Conservation (phyloP, 1,140 invertebrate genomes). For the Drosophila pachea region DNA sequence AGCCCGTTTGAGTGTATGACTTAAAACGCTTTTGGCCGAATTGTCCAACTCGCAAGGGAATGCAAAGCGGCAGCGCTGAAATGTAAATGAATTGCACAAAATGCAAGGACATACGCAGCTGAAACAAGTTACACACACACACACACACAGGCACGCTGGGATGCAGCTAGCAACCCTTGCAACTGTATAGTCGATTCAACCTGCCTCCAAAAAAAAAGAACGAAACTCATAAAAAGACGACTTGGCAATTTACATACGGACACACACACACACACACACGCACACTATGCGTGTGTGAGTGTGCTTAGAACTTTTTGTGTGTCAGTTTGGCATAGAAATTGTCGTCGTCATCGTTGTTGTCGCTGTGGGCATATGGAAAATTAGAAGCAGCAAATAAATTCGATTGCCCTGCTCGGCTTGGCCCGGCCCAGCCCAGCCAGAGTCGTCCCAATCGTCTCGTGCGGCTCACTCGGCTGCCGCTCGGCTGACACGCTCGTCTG, state of each 20-base stretch:
- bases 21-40: constrained; percentile 52
- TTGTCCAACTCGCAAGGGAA: constrained; percentile 43
- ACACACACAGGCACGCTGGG: constrained; percentile 12
- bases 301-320: constrained; percentile 57
- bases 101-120: constrained; percentile 73
- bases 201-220: constrained; percentile 61
- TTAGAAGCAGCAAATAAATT: constrained; percentile 72
- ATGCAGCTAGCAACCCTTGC: constrained; percentile 60
- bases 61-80: constrained; percentile 59
- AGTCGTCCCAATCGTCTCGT: constrained; percentile 27
- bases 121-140: constrained; percentile 32
- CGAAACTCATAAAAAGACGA: constrained; percentile 30
- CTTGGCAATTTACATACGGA: constrained; percentile 73
- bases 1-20: constrained; percentile 12
- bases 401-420: constrained; percentile 66
- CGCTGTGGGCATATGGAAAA: constrained; percentile 52
- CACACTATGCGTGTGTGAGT: constrained; percentile 13
- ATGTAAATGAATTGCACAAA: constrained; percentile 76
- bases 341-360: constrained; percentile 59
- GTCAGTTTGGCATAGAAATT: constrained; percentile 74
- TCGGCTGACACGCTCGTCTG: constrained; percentile 39
- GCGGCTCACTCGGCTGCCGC: constrained; percentile 34
- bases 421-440: constrained; percentile 21
- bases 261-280: constrained; percentile 36
- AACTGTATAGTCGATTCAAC: constrained; percentile 45